Evolutionary conservation across 2,888 invertebrate genomes (phyloP).

Genomic region (Harpagoxenus sublaevis): DNA sequence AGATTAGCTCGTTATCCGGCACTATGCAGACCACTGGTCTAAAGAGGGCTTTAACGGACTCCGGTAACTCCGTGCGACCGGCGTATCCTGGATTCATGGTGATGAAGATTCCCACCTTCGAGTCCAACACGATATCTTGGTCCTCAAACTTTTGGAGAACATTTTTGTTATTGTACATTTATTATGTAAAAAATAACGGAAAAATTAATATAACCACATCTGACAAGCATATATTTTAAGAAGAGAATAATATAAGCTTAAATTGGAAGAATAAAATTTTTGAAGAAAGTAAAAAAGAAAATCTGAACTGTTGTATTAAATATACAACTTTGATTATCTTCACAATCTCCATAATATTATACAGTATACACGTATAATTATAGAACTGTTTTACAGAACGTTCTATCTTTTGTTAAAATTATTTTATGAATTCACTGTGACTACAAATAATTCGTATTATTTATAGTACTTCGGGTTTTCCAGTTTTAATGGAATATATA

Average conservation of each 20-base stretch:
- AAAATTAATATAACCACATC: constrained; percentile 1
- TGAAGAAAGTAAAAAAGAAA: neutral
- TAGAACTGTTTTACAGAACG: neutral
- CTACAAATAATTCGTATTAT: neutral
- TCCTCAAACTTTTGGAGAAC: constrained; percentile 91
- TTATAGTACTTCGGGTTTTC: neutral
- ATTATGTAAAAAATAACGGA: neutral
- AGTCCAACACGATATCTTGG: constrained; percentile 93
- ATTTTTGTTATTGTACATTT: constrained; percentile 1
- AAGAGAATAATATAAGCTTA: neutral
- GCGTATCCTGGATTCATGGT: constrained; percentile 99
- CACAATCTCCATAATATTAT: neutral
- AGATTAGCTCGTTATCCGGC: constrained; percentile 96
- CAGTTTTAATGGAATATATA: constrained; percentile 83
- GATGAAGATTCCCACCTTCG: constrained; percentile 96
- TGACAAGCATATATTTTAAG: neutral
- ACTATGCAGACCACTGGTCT: constrained; percentile 97
- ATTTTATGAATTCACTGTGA: neutral
- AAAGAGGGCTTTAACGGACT: constrained; percentile 96
- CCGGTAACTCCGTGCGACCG: constrained; percentile 96
- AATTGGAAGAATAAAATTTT: neutral
- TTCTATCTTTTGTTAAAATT: neutral
- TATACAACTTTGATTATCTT: neutral
- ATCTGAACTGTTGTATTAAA: no score
- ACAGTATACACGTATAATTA: neutral